Percentiles rank a stretch among this genome's conserved stretches.
These are phyloP conservation scores for Bellardia bayeri DNA, from an alignment of 2,888 invertebrate genomes.

Conservation along the genomic window DNA sequence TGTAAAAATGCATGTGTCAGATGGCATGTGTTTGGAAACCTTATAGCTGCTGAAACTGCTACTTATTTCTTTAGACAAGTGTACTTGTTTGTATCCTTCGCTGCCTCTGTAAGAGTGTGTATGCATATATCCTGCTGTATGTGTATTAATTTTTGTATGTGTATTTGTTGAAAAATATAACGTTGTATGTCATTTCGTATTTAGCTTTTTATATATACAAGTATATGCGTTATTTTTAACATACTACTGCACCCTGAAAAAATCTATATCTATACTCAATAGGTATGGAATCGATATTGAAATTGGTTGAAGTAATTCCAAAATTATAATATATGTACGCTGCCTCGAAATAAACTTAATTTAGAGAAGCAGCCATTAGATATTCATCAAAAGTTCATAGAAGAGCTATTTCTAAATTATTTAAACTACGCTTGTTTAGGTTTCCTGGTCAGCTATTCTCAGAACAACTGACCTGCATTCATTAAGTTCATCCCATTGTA, in stretches of 20 bases:
- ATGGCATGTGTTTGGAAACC: conserved; percentile 24
- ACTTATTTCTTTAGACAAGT: conserved; percentile 27
- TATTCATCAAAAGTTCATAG: too few species aligned
- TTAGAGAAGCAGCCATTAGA: too few species aligned
- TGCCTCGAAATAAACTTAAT: too few species aligned
- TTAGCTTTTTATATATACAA: conserved; percentile 28
- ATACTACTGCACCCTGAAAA: background rate
- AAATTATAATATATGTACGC: too few species aligned
- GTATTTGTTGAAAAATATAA: conserved; percentile 20
- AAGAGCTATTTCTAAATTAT: too few species aligned
- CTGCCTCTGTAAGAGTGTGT: conserved; percentile 7
- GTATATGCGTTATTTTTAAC: conserved; percentile 24
- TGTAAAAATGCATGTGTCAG: background rate
- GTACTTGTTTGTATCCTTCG: conserved; percentile 14
- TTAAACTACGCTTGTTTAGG: too few species aligned
- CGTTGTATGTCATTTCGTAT: conserved; percentile 54
- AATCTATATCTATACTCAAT: too few species aligned
- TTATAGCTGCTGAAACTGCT: conserved; percentile 60
- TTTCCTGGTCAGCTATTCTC: too few species aligned
- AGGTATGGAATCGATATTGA: too few species aligned
- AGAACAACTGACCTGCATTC: too few species aligned
- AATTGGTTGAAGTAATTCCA: too few species aligned
- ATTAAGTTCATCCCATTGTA: too few species aligned
- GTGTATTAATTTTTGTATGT: conserved; percentile 10
- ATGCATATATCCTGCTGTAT: conserved; percentile 7